phyloP scores from a whole-genome alignment of 2,113 vertebrate species.

The Saimiri boliviensis region DNA sequence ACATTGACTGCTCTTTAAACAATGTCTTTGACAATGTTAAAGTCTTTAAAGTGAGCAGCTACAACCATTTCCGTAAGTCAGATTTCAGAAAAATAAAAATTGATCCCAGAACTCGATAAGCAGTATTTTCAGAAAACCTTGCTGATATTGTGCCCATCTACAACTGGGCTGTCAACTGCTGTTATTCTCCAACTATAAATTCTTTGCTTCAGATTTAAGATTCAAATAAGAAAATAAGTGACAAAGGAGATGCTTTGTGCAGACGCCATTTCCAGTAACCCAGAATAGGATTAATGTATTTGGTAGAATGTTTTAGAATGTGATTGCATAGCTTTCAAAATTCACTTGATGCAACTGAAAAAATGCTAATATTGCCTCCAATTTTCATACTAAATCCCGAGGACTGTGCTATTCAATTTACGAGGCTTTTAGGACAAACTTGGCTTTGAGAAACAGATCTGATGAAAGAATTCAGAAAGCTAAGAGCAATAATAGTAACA shows the following conservation, averaged over 20 bases:
- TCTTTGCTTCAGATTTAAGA: slow-evolving; percentile 25
- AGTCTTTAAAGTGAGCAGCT: background rate
- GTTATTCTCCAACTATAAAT: background rate
- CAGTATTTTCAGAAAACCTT: background rate
- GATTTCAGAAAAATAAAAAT: slow-evolving; percentile 31
- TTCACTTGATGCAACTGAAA: background rate
- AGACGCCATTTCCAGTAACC: slow-evolving; percentile 2
- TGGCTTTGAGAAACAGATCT: slow-evolving; percentile 15
- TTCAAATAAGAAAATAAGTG: background rate
- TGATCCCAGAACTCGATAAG: background rate
- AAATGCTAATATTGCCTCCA: slow-evolving; percentile 39
- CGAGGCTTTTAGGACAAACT: slow-evolving; percentile 1
- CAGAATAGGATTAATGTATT: background rate
- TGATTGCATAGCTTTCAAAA: slow-evolving; percentile 13
- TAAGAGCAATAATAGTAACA: background rate
- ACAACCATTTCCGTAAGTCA: background rate
- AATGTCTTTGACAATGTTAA: background rate
- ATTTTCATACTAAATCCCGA: slow-evolving; percentile 28
- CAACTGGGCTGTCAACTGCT: background rate
- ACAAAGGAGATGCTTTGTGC: slow-evolving; percentile 3
- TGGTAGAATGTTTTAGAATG: background rate
- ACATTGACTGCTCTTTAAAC: background rate
- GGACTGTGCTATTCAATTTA: background rate
- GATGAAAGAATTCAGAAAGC: slow-evolving; percentile 29
- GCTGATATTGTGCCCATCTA: background rate